Conservation (phyloP, 2,113 vertebrate species). For the Sander vitreus region DNA sequence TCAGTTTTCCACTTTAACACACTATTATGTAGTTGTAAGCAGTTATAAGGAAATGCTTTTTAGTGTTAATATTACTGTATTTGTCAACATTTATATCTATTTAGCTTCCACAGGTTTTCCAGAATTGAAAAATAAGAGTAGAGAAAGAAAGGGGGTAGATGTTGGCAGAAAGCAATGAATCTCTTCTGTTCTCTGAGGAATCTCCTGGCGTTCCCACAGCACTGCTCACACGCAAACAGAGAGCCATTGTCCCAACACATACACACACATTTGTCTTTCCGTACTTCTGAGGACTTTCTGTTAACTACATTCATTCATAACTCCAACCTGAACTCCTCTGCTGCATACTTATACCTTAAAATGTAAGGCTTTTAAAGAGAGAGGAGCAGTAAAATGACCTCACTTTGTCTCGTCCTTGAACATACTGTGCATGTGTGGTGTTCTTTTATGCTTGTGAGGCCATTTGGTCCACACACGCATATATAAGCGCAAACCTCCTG, state of each 20-base stretch:
- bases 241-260: slow-evolving; percentile 53
- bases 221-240: slow-evolving; percentile 60
- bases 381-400: not conserved
- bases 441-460: not conserved
- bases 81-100: too few relatives aligned
- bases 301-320: not conserved
- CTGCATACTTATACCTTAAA: not conserved
- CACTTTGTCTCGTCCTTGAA: not conserved
- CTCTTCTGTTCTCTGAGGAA: slow-evolving; percentile 63
- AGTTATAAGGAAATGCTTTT: too few relatives aligned
- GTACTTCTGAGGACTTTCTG: slow-evolving; percentile 18
- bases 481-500: not conserved
- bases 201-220: slow-evolving; percentile 66
- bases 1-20: too few relatives aligned
- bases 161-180: slow-evolving; percentile 35
- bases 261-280: slow-evolving; percentile 12
- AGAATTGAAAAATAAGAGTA: not conserved
- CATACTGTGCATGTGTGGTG: too few relatives aligned
- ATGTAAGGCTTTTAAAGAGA: not conserved
- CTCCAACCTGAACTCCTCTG: not conserved
- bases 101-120: not conserved
- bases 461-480: not conserved
- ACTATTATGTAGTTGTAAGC: too few relatives aligned
- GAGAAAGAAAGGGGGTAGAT: slow-evolving; percentile 7
- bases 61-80: too few relatives aligned